Conservation (phyloP, 2,797 vertebrate species). For the Stomatorhinus walkeri region DNA sequence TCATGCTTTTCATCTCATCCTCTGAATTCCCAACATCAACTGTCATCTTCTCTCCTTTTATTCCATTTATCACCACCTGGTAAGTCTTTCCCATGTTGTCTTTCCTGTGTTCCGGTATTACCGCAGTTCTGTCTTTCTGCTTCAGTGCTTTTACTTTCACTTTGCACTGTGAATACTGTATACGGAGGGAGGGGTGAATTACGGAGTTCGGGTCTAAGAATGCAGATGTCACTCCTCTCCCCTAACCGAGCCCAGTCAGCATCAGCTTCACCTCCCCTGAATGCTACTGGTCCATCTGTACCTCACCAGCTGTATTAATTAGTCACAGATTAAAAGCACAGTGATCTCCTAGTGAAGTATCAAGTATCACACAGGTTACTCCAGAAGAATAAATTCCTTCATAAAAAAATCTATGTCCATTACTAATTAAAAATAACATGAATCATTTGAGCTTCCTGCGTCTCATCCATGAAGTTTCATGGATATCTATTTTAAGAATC, state of each 20-base stretch:
- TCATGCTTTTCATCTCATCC: conserved; percentile 44
- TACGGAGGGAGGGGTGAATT: not conserved
- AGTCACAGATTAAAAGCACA: not conserved
- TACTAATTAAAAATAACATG: too few relatives aligned
- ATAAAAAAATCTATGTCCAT: too few relatives aligned
- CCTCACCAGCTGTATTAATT: not conserved
- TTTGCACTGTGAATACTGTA: not conserved
- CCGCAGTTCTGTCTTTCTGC: not conserved
- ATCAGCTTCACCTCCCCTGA: not conserved
- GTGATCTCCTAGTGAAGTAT: not conserved
- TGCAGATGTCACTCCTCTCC: not conserved
- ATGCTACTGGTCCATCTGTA: not conserved
- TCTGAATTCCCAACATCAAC: conserved; percentile 50
- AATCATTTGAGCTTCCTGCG: too few relatives aligned
- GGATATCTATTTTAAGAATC: too few relatives aligned
- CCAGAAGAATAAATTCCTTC: too few relatives aligned
- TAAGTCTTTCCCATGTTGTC: conserved; percentile 51
- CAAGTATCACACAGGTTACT: not conserved
- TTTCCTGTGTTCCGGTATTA: not conserved
- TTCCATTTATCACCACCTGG: conserved; percentile 44
- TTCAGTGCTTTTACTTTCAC: not conserved
- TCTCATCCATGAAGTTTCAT: too few relatives aligned
- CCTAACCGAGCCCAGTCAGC: not conserved
- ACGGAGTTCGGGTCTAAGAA: not conserved
- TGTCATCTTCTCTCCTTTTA: conserved; percentile 38